Evolutionary conservation across 2,113 vertebrate species (phyloP).

Genomic region (Vulpes ferrilata): DNA sequence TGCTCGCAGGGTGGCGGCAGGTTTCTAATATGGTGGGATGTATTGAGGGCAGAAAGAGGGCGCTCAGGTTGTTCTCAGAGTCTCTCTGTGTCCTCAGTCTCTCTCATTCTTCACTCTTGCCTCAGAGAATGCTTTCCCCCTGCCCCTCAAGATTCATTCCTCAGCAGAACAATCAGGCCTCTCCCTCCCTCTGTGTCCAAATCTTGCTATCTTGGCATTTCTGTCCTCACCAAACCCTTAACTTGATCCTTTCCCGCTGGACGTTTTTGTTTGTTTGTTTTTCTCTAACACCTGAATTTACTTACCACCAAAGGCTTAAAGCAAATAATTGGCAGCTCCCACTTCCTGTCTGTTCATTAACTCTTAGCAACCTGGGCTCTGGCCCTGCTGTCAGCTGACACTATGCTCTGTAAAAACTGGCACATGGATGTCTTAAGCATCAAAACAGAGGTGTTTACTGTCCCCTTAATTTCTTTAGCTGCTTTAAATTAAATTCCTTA

Average conservation of each 20-base stretch:
- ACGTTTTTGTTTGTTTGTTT: neutral
- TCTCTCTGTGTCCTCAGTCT: neutral
- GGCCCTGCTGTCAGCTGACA: neutral
- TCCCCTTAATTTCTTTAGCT: neutral
- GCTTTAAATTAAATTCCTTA: neutral
- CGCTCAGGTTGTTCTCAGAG: neutral
- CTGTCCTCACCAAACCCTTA: neutral
- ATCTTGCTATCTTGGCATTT: neutral
- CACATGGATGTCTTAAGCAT: neutral
- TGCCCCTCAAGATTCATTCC: neutral
- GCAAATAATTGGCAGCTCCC: neutral
- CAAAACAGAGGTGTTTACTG: neutral
- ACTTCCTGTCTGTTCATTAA: neutral
- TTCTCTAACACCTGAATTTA: neutral
- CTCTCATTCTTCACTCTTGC: neutral
- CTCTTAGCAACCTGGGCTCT: neutral
- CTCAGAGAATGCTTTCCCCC: neutral
- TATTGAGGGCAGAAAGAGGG: no score
- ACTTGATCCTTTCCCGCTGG: neutral
- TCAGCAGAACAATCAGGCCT: accelerated
- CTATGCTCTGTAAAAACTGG: neutral
- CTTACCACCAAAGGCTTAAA: neutral
- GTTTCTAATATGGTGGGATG: accelerated
- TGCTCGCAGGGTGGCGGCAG: no score
- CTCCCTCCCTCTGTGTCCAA: neutral